Evolutionary conservation across 1,140 invertebrate genomes (phyloP).

Genomic region (Delia radicum): DNA sequence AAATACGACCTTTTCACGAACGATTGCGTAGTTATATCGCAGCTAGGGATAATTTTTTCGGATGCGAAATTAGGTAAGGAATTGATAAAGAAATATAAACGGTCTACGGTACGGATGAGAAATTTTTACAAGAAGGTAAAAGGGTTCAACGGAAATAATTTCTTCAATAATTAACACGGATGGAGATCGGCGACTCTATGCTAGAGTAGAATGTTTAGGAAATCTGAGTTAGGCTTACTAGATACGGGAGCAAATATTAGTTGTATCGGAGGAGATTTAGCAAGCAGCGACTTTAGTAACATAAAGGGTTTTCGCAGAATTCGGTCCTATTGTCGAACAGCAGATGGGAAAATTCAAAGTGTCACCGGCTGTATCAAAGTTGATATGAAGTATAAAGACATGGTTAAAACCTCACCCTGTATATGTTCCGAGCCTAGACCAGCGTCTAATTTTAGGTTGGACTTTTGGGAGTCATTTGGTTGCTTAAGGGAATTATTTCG

Average conservation of each 20-base stretch:
- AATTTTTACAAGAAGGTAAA: not conserved
- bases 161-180: not conserved
- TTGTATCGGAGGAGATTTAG: not conserved
- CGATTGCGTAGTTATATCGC: not conserved
- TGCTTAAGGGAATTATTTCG: not conserved
- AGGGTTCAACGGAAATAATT: not conserved
- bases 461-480: constrained; percentile 12
- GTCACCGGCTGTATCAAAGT: not conserved
- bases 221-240: not conserved
- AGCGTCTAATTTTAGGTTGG: not conserved
- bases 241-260: not conserved
- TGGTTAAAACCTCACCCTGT: not conserved
- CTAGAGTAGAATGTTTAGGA: not conserved
- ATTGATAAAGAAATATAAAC: not conserved
- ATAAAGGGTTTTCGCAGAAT: not conserved
- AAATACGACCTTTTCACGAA: not conserved
- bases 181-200: not conserved
- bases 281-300: not conserved
- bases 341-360: not conserved
- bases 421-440: not conserved
- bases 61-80: not conserved
- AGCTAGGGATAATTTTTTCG: not conserved
- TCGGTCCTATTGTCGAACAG: not conserved
- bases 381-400: not conserved
- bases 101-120: not conserved